A percentile compares a stretch with the other conserved stretches of the same genome.
phyloP scores from a whole-genome alignment of 2,888 invertebrate species.

The Pyrochroa serraticornis region DNA sequence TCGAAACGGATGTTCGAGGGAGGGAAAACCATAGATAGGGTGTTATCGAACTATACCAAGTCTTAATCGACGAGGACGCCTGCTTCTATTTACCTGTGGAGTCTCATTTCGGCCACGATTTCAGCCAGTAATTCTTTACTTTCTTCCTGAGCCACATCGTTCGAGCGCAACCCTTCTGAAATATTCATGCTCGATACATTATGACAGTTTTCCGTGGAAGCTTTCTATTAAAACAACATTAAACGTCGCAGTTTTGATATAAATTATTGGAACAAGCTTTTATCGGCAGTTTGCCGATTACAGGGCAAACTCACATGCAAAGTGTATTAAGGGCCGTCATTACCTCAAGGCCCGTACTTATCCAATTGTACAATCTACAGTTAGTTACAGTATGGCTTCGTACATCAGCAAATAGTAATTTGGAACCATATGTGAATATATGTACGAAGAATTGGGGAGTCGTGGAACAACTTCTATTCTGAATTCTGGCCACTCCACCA shows the following conservation, averaged over 20 bases:
- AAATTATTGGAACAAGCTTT: conserved; percentile 9
- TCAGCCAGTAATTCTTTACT: conserved; percentile 6
- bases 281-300: too few species aligned
- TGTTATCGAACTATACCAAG: conserved; percentile 34
- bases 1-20: conserved; percentile 27
- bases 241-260: conserved; percentile 10
- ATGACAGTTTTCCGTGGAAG: conserved; percentile 17
- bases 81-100: conserved; percentile 24
- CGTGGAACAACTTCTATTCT: too few species aligned
- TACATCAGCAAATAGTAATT: too few species aligned
- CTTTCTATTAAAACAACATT: conserved; percentile 18
- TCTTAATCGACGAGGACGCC: conserved; percentile 34
- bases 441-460: too few species aligned
- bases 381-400: too few species aligned
- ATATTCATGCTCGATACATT: neutral
- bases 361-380: too few species aligned
- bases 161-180: neutral
- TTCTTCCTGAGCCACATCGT: conserved; percentile 11
- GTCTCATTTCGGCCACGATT: too few species aligned
- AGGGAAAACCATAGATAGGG: conserved; percentile 34
- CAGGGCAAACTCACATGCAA: too few species aligned
- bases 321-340: too few species aligned
- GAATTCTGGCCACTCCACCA: too few species aligned
- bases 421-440: too few species aligned
- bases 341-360: too few species aligned